phyloP scores from a whole-genome alignment of 2,888 invertebrate genomes.

The Urechis unicinctus region DNA sequence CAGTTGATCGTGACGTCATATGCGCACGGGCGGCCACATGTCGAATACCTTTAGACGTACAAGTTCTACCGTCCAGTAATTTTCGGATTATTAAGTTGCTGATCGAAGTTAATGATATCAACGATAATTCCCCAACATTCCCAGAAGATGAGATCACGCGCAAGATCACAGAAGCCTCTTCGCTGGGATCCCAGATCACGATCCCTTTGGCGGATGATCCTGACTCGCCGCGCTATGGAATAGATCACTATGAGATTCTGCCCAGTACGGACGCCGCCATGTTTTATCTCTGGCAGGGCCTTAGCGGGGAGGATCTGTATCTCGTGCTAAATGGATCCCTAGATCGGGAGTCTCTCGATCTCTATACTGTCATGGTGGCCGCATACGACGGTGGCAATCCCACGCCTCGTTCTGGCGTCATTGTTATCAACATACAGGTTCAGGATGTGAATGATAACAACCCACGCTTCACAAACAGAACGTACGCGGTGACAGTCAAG shows the following conservation, averaged over 20 bases:
- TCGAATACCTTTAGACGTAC: not conserved
- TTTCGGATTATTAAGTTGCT: not conserved
- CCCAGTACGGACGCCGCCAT: not conserved
- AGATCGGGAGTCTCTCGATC: conserved; percentile 2
- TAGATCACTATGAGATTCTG: conserved; percentile 1
- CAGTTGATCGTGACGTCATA: conserved; percentile 4
- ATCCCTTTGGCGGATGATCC: conserved; percentile 1
- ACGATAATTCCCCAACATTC: conserved; percentile 5
- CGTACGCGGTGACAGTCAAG: conserved; percentile 70
- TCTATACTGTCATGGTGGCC: not conserved
- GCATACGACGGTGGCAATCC: conserved; percentile 5
- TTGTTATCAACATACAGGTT: not conserved
- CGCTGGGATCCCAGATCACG: not conserved
- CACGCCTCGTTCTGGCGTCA: conserved; percentile 1
- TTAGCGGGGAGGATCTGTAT: not conserved
- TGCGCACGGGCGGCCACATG: not conserved
- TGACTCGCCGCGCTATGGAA: conserved; percentile 4
- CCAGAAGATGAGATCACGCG: not conserved
- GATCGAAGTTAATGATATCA: conserved; percentile 3
- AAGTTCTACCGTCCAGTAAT: not conserved
- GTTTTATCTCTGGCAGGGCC: not conserved
- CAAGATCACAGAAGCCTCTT: not conserved
- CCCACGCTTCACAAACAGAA: conserved; percentile 2
- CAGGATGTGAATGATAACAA: conserved; percentile 9
- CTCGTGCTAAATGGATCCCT: not conserved